Evolutionary conservation across 2,113 vertebrate genomes (phyloP).

Genomic region (Leuciscus idus): DNA sequence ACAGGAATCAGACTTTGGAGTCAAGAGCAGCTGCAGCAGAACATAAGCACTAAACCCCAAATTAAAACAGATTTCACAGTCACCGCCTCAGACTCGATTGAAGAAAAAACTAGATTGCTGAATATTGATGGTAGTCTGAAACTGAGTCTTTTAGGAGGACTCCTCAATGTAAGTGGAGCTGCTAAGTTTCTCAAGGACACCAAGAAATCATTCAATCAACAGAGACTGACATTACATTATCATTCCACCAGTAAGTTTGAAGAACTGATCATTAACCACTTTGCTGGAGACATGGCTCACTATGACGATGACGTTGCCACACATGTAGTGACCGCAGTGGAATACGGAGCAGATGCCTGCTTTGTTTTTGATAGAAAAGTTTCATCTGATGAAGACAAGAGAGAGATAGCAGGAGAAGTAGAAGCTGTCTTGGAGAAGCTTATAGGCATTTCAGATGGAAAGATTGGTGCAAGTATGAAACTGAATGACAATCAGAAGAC

Average conservation of each 20-base stretch:
- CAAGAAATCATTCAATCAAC: slow-evolving; percentile 38
- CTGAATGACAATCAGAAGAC: slow-evolving; percentile 2
- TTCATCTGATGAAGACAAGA: slow-evolving; percentile 4
- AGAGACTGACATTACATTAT: slow-evolving; percentile 33
- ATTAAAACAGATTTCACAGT: too few relatives aligned
- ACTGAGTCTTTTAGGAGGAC: slow-evolving; percentile 43
- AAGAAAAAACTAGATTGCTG: too few relatives aligned
- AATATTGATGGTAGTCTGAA: too few relatives aligned
- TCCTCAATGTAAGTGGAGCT: slow-evolving; percentile 20
- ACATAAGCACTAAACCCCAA: too few relatives aligned
- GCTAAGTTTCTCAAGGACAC: slow-evolving; percentile 47
- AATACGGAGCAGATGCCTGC: slow-evolving; percentile 48
- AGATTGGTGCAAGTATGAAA: too few relatives aligned
- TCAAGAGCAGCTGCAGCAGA: too few relatives aligned
- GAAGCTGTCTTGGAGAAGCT: neutral
- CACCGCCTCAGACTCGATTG: too few relatives aligned
- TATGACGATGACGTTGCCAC: slow-evolving; percentile 33
- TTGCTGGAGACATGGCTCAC: neutral
- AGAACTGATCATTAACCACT: slow-evolving; percentile 32
- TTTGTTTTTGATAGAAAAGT: slow-evolving; percentile 9
- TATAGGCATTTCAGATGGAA: neutral
- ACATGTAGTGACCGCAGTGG: slow-evolving; percentile 49
- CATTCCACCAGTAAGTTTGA: too few relatives aligned
- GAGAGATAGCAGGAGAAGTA: neutral
- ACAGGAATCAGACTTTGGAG: too few relatives aligned